Evolutionary conservation across 2,888 invertebrate genomes (phyloP), one percentile per base, ranked within the genome.

Genomic region (Panzeria rudis): DNA sequence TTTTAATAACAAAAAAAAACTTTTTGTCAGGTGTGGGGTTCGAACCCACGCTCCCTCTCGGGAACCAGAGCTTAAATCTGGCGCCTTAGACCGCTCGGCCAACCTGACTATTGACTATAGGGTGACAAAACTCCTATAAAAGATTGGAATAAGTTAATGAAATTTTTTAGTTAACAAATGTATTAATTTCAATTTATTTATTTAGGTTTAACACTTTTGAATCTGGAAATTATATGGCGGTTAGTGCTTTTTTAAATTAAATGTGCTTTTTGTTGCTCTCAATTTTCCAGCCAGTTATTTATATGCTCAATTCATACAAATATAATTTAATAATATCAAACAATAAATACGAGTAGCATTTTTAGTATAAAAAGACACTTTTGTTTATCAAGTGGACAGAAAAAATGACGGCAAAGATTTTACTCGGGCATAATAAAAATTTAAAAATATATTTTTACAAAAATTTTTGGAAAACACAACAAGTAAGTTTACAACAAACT

Each of bases 31-130:
- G 94, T 95, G 95, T 95, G 95, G 95, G 95, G 95, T 95, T 95
- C 95, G 95, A 95, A 95, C 95, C 95, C 95, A 95, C 95, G 95
- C 95, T 95, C 95, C 95, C 95, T 94, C 93, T 94, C 94, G 95
- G 94, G 95, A 95, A 95, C 95, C 95, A 95, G 95, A 95, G 94
- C 95, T 95, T 95, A 95, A 95, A 95, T 95, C 95, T 95, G 95
- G 95, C 95, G 95, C 95, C 95, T 95, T 95, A 95, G 95, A 95
- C 95, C 95, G 95, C 95, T 95, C 95, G 95, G 95, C 95, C 95
- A 95, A 95, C 94, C 95, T 95, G 95, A 95, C 95, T 89, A 5
- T 29, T 29, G 5, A 5, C 2, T 2, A 5, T 29, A 4, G 2
- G 29, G 29, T 4, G 5, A 29, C 29, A 2, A 29, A 29, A 29